phyloP scores from a whole-genome alignment of 2,113 vertebrate species.

The Rostratula benghalensis region DNA sequence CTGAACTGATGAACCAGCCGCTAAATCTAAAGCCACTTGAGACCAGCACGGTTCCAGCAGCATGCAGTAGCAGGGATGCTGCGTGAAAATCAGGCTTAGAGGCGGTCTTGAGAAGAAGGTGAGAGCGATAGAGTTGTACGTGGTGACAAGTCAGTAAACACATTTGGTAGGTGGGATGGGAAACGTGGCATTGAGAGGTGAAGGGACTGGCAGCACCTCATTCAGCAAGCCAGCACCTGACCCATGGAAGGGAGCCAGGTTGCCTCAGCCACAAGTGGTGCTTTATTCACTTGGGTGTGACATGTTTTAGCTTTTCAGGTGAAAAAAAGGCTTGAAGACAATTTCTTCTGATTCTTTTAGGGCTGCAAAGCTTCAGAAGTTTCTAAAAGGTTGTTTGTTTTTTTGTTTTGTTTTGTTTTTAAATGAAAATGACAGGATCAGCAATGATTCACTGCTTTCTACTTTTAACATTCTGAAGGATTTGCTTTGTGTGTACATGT shows the following conservation, averaged over 20 bases:
- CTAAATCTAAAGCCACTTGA: background rate
- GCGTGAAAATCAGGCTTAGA: background rate
- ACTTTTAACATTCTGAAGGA: background rate
- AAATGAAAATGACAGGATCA: background rate
- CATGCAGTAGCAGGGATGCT: background rate
- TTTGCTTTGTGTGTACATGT: background rate
- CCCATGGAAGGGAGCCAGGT: background rate
- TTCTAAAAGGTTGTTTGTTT: no score
- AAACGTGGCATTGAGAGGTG: accelerated
- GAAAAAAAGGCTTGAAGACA: background rate
- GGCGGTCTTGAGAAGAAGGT: background rate
- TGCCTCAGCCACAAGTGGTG: background rate
- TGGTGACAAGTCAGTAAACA: background rate
- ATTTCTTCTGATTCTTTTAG: background rate
- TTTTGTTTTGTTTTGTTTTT: no score
- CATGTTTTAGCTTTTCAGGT: background rate
- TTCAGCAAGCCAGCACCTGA: background rate
- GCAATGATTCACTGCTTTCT: background rate
- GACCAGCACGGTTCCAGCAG: background rate
- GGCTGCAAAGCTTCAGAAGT: background rate
- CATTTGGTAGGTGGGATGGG: background rate
- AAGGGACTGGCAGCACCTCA: background rate
- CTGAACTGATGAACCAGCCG: background rate
- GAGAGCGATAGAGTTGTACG: background rate
- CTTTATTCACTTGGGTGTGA: background rate